Conservation (phyloP, 2,113 vertebrate species). For the Tringa solitaria region DNA sequence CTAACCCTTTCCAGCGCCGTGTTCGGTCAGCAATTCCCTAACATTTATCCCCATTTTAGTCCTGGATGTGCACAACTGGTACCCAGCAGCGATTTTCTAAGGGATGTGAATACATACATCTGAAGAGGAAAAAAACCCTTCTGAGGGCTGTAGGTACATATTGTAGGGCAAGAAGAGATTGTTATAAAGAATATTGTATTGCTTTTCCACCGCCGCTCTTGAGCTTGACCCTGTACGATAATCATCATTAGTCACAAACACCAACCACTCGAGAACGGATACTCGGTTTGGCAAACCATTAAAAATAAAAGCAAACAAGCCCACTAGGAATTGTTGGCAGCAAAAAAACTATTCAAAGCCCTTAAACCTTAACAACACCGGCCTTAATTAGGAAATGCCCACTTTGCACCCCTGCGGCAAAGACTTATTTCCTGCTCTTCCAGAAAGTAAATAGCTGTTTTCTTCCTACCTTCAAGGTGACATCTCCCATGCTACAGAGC, state of each 20-base stretch:
- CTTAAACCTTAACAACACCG: not conserved
- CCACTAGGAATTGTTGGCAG: not conserved
- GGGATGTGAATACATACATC: not conserved
- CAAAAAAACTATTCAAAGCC: not conserved
- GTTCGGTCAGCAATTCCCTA: not conserved
- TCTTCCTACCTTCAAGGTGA: conserved; percentile 61
- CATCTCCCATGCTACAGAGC: conserved; percentile 6
- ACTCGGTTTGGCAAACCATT: not conserved
- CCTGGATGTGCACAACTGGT: not conserved
- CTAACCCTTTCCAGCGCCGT: not conserved
- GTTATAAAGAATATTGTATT: not conserved
- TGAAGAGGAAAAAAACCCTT: not conserved
- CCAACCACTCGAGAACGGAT: not conserved
- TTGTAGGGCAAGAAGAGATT: not conserved
- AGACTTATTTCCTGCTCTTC: not conserved
- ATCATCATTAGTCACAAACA: not conserved
- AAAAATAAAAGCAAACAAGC: conserved; percentile 11
- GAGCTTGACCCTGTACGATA: not conserved
- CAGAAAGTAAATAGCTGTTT: conserved; percentile 31
- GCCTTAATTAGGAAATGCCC: not conserved
- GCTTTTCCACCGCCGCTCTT: not conserved
- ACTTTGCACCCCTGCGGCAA: not conserved
- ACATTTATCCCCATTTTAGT: not conserved
- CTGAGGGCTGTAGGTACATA: not conserved
- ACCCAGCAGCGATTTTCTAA: not conserved